These are phyloP conservation scores for Anguilla pacifica DNA, from an alignment of 2,797 vertebrate genomes.

Conservation along the genomic window DNA sequence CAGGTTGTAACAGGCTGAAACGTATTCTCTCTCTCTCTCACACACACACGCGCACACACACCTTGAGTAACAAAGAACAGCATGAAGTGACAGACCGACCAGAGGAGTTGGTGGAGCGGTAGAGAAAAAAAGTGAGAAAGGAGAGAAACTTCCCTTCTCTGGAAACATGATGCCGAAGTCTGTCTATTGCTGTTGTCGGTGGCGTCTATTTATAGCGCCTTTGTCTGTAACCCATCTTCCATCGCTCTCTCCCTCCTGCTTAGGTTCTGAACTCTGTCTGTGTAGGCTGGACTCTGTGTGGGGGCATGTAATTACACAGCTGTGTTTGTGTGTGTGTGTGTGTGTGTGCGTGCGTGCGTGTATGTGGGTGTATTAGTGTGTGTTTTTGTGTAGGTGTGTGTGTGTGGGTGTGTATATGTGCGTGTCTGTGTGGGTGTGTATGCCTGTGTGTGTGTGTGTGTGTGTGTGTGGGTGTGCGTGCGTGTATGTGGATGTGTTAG, in stretches of 20 bases:
- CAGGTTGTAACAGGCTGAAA: too few species aligned
- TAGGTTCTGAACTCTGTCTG: constrained; percentile 35
- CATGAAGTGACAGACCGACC: constrained; percentile 9
- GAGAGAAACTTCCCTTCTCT: not conserved
- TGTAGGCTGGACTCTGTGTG: constrained; percentile 42
- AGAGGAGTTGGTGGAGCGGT: not conserved
- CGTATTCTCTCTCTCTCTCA: too few species aligned
- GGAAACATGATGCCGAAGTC: constrained; percentile 4
- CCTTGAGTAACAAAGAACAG: constrained; percentile 32
- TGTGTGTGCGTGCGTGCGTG: too few species aligned
- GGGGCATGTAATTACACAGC: constrained; percentile 49
- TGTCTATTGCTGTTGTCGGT: constrained; percentile 48
- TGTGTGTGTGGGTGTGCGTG: not conserved
- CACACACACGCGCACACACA: not conserved
- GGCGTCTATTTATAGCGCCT: constrained; percentile 49
- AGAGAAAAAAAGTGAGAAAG: not conserved
- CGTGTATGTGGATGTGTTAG: not conserved
- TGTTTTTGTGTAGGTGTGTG: too few species aligned
- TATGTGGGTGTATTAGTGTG: too few species aligned
- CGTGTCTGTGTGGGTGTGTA: too few species aligned
- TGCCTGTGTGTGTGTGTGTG: too few species aligned
- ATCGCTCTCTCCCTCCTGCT: not conserved
- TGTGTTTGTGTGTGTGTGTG: not conserved
- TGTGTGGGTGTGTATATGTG: too few species aligned
- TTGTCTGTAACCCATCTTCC: constrained; percentile 49